A percentile compares a stretch with the other conserved stretches of the same genome.
Conservation (phyloP, 2,797 vertebrate species). For the Kryptolebias ocellatus region DNA sequence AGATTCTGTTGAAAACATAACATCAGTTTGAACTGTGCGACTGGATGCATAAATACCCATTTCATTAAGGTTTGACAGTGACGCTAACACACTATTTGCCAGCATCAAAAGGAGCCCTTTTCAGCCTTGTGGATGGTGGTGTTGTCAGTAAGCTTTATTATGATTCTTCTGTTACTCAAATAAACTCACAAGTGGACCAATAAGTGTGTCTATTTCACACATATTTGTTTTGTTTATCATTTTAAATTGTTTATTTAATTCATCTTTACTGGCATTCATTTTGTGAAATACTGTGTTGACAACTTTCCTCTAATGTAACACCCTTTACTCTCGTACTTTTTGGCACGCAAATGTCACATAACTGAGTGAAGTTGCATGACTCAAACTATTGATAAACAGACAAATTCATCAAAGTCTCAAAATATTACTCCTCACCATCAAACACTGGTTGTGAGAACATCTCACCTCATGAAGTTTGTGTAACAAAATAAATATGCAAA, state of each 20-base stretch:
- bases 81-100: constrained; percentile 52
- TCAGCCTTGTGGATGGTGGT: constrained; percentile 42
- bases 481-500: no score
- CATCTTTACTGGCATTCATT: constrained; percentile 29
- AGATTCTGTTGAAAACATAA: constrained; percentile 72
- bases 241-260: constrained; percentile 11
- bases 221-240: constrained; percentile 38
- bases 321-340: no score
- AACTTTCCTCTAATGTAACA: neutral
- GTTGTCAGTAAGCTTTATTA: constrained; percentile 53
- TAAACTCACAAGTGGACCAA: constrained; percentile 37
- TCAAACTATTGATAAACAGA: no score
- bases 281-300: constrained; percentile 16
- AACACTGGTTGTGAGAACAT: no score
- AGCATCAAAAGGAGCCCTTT: constrained; percentile 48
- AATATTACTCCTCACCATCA: no score
- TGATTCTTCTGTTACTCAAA: no score
- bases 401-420: no score
- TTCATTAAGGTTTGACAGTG: constrained; percentile 70
- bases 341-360: no score
- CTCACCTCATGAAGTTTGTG: no score
- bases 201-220: constrained; percentile 31
- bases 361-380: no score
- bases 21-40: constrained; percentile 67
- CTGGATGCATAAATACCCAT: constrained; percentile 77